Percentiles rank a stretch among this genome's conserved stretches.
Evolutionary conservation across 2,797 vertebrate species (phyloP).

Genomic region (Anguilla megastoma): DNA sequence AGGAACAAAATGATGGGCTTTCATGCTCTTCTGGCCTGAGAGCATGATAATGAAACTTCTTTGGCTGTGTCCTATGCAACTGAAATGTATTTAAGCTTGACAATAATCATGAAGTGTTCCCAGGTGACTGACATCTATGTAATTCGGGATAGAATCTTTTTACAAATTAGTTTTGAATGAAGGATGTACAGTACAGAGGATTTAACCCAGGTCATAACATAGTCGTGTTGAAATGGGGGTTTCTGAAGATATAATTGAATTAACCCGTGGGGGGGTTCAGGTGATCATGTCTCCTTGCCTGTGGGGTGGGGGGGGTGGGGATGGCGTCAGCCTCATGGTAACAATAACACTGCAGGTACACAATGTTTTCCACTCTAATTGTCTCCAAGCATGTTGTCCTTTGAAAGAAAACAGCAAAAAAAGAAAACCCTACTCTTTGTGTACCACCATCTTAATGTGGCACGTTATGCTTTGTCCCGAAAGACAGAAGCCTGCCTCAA

Average conservation of each 20-base stretch:
- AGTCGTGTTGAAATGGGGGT: background rate
- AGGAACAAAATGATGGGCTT: too few relatives aligned
- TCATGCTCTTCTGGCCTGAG: background rate
- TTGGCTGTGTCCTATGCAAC: background rate
- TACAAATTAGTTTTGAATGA: background rate
- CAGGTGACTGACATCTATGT: background rate
- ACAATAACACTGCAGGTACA: background rate
- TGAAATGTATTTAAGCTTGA: background rate
- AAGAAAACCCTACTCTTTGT: background rate
- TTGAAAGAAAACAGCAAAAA: background rate
- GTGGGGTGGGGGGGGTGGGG: too few relatives aligned
- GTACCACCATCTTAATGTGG: background rate
- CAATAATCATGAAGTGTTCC: too few relatives aligned
- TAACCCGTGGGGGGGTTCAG: background rate
- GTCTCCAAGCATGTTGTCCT: background rate
- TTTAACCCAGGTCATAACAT: background rate
- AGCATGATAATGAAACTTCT: background rate
- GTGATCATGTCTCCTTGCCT: background rate
- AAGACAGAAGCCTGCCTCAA: background rate
- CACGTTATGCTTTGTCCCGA: background rate
- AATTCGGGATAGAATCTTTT: background rate
- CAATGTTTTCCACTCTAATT: background rate
- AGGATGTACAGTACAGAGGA: background rate
- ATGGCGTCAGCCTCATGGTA: background rate
- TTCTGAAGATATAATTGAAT: background rate